Conservation (phyloP, 2,113 vertebrate species). For the Atrichornis clamosus region DNA sequence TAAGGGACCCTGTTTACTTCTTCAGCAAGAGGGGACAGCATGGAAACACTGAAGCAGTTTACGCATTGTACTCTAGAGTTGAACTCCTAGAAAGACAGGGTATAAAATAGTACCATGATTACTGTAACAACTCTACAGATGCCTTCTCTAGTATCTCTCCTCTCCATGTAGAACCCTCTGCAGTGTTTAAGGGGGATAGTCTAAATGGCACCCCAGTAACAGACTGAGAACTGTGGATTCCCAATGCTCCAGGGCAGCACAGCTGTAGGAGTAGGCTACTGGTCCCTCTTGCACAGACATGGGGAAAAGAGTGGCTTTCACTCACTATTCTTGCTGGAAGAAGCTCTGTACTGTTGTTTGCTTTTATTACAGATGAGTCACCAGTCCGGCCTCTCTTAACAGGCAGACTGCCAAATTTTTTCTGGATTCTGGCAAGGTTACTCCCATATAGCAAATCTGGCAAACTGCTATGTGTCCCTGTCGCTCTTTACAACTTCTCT, state of each 20-base stretch:
- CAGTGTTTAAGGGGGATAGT: not conserved
- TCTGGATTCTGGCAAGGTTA: not conserved
- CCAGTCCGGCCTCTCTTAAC: not conserved
- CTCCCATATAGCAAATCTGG: not conserved
- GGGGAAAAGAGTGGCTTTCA: not conserved
- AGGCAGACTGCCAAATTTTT: not conserved
- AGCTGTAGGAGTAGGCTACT: not conserved
- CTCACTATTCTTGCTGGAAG: not conserved
- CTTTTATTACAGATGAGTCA: slow-evolving; percentile 2
- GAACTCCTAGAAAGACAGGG: not conserved
- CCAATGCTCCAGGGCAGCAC: not conserved
- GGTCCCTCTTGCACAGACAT: not conserved
- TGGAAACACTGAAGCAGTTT: not conserved
- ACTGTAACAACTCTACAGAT: not conserved
- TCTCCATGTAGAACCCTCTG: not conserved
- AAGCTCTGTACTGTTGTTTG: not conserved
- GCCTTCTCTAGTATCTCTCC: not conserved
- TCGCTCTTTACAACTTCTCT: not conserved
- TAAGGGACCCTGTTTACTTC: not conserved
- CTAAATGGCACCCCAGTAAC: not conserved
- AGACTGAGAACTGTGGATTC: not conserved
- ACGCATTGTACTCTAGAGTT: not conserved
- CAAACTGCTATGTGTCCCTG: not conserved
- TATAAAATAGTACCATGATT: not conserved
- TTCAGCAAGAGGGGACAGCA: not conserved